A percentile compares a stretch with the other conserved stretches of the same genome.
These are phyloP conservation scores for Hylaea fasciaria DNA, from an alignment of 2,888 invertebrate species.

Conservation along the genomic window DNA sequence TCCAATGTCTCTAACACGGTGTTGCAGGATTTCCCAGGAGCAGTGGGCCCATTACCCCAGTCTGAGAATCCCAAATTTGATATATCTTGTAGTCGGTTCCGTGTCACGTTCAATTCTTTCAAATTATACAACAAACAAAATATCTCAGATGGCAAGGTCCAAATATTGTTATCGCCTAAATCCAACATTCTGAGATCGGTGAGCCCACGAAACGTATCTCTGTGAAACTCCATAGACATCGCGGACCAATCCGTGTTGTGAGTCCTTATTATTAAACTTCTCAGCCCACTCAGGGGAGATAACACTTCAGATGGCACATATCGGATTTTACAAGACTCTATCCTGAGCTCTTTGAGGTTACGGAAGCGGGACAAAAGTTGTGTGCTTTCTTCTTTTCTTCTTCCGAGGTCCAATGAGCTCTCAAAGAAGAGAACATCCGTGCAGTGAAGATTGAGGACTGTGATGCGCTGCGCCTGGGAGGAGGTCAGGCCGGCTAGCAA, in stretches of 20 bases:
- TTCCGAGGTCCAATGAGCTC: constrained; percentile 86
- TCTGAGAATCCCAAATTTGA: constrained; percentile 90
- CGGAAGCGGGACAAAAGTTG: constrained; percentile 86
- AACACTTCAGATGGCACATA: constrained; percentile 89
- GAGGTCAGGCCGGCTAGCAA: constrained; percentile 86
- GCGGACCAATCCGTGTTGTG: constrained; percentile 93
- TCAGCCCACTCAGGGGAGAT: constrained; percentile 87
- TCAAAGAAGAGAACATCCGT: constrained; percentile 90
- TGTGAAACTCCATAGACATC: constrained; percentile 90
- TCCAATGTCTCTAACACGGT: constrained; percentile 89
- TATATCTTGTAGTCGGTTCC: constrained; percentile 91
- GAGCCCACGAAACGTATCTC: constrained; percentile 89
- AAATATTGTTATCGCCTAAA: constrained; percentile 90
- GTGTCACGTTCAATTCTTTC: constrained; percentile 88
- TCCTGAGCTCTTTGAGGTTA: constrained; percentile 87
- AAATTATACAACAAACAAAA: constrained; percentile 90
- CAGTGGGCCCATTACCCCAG: constrained; percentile 88
- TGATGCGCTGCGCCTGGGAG: constrained; percentile 88
- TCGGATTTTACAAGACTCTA: constrained; percentile 92
- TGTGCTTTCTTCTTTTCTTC: constrained; percentile 80
- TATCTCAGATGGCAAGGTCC: constrained; percentile 89
- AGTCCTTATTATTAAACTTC: constrained; percentile 88
- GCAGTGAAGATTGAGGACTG: constrained; percentile 88
- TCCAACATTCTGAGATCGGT: constrained; percentile 88
- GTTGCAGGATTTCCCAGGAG: constrained; percentile 88